phyloP scores from a whole-genome alignment of 2,888 invertebrate species.

The Rhorus exstirpatorius region DNA sequence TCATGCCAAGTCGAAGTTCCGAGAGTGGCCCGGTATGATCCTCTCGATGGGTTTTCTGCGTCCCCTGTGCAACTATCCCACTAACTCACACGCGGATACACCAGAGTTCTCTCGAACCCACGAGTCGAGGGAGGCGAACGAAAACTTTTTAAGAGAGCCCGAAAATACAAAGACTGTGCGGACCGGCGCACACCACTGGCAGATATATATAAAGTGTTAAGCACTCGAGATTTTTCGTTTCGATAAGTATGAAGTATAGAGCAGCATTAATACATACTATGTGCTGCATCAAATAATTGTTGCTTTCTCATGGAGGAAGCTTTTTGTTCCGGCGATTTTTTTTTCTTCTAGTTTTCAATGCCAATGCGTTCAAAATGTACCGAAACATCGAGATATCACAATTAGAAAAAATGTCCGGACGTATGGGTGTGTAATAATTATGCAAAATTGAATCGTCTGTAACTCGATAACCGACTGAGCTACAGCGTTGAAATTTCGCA shows the following conservation, averaged over 20 bases:
- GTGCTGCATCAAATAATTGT: too few relatives aligned
- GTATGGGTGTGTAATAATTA: too few relatives aligned
- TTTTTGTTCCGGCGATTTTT: too few relatives aligned
- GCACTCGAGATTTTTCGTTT: slow-evolving; percentile 20
- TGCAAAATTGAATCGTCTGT: too few relatives aligned
- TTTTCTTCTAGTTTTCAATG: too few relatives aligned
- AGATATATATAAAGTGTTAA: slow-evolving; percentile 24
- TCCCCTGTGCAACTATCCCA: slow-evolving; percentile 42
- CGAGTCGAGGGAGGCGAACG: slow-evolving; percentile 58
- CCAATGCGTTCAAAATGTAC: too few relatives aligned
- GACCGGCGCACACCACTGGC: slow-evolving; percentile 22
- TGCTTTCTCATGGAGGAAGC: too few relatives aligned
- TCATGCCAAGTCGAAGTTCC: slow-evolving; percentile 76
- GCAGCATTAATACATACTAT: neutral
- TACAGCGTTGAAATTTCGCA: too few relatives aligned
- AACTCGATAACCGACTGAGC: too few relatives aligned
- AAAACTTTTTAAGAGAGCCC: slow-evolving; percentile 69
- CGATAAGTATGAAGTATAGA: slow-evolving; percentile 3
- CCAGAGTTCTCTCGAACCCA: slow-evolving; percentile 29
- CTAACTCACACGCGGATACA: slow-evolving; percentile 7
- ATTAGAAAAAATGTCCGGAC: too few relatives aligned
- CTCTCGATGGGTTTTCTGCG: slow-evolving; percentile 61
- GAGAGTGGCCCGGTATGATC: slow-evolving; percentile 71
- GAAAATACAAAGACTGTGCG: slow-evolving; percentile 64
- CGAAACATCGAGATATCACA: too few relatives aligned